Evolutionary conservation across 2,113 vertebrate genomes (phyloP).

Genomic region (Cottus gobio): DNA sequence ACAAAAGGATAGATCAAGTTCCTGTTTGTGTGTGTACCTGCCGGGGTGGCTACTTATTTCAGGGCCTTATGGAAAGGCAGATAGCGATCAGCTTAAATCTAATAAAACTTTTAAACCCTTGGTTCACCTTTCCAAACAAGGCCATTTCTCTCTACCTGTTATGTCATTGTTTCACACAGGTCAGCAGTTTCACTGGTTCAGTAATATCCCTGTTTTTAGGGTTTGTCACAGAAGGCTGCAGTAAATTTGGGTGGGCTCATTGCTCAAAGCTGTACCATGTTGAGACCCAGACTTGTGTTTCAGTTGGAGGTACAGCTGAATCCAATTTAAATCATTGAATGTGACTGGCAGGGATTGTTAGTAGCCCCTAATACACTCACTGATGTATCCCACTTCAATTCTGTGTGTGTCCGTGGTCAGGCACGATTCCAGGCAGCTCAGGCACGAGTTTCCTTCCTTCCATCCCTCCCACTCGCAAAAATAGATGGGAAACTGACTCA

Average conservation of each 20-base stretch:
- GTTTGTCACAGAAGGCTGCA: constrained; percentile 21
- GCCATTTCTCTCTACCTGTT: constrained; percentile 17
- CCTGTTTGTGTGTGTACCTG: background rate
- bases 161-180: constrained; percentile 28
- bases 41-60: background rate
- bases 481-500: constrained; percentile 62
- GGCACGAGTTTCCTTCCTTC: constrained; percentile 58
- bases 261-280: constrained; percentile 1
- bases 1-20: constrained; percentile 8
- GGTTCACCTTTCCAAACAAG: background rate
- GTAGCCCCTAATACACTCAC: background rate
- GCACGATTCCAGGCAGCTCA: constrained; percentile 46
- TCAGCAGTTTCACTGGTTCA: constrained; percentile 33
- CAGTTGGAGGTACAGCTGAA: background rate
- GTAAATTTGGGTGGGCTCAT: background rate
- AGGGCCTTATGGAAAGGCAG: background rate
- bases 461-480: constrained; percentile 35
- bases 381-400: background rate
- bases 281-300: background rate
- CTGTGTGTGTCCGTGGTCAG: background rate
- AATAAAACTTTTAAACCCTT: constrained; percentile 29
- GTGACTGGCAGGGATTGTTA: background rate
- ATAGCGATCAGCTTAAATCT: background rate
- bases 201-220: constrained; percentile 1
- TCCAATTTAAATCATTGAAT: background rate